These are phyloP conservation scores for Stenopsyche tienmushanensis DNA, from an alignment of 1,140 invertebrate genomes.

Conservation along the genomic window DNA sequence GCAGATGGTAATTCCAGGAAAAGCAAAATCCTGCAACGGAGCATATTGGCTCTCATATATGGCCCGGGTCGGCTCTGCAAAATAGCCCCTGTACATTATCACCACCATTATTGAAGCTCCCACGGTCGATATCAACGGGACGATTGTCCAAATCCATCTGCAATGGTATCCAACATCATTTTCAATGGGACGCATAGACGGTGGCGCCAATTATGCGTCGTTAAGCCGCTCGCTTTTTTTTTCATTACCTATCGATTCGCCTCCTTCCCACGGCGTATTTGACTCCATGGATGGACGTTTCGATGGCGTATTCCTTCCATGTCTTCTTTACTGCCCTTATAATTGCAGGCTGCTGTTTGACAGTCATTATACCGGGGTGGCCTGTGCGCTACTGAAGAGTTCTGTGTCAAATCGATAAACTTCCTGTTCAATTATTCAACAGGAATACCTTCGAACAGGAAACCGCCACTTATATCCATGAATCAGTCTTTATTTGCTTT, in stretches of 20 bases:
- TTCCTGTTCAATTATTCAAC: not conserved
- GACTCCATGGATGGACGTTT: slow-evolving; percentile 45
- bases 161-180: not conserved
- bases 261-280: slow-evolving; percentile 42
- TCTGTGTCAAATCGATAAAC: too few species aligned
- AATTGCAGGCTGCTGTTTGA: not conserved
- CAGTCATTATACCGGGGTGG: not conserved
- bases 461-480: too few species aligned
- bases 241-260: slow-evolving; percentile 43
- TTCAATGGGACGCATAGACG: too few species aligned
- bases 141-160: slow-evolving; percentile 44
- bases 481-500: too few species aligned
- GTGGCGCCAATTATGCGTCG: too few species aligned
- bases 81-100: slow-evolving; percentile 43
- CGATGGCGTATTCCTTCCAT: slow-evolving; percentile 42
- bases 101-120: slow-evolving; percentile 43
- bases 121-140: slow-evolving; percentile 38
- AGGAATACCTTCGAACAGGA: too few species aligned
- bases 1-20: slow-evolving; percentile 46
- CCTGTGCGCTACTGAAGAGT: too few species aligned
- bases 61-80: slow-evolving; percentile 43
- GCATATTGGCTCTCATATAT: slow-evolving; percentile 43
- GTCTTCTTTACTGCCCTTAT: slow-evolving; percentile 26
- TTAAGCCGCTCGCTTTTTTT: too few species aligned
- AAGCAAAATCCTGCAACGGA: slow-evolving; percentile 42